These are phyloP conservation scores for Nebria brevicollis DNA, from an alignment of 2,888 invertebrate genomes.

Conservation along the genomic window DNA sequence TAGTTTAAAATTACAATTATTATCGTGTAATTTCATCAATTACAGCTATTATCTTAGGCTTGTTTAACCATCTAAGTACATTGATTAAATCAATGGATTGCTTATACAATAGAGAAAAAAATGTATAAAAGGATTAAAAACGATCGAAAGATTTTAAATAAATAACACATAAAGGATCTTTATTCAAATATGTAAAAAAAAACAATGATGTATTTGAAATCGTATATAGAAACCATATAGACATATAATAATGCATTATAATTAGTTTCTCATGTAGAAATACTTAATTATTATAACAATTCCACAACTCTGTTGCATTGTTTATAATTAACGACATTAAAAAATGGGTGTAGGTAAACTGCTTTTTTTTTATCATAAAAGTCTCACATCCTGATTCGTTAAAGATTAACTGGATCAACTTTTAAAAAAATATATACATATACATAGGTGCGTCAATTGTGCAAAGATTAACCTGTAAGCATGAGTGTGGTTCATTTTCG, in stretches of 20 bases:
- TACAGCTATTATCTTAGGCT: neutral
- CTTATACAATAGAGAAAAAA: neutral
- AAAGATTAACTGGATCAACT: conserved; percentile 24
- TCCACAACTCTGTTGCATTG: neutral
- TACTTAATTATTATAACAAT: neutral
- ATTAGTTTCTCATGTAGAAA: neutral
- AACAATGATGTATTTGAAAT: too few relatives aligned
- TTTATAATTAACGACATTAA: conserved; percentile 4
- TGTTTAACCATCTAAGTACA: neutral
- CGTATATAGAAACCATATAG: too few relatives aligned
- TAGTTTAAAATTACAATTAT: neutral
- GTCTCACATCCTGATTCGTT: conserved; percentile 2
- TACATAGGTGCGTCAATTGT: conserved; percentile 24
- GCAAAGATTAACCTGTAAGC: conserved; percentile 28
- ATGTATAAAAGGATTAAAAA: neutral
- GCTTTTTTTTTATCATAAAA: neutral
- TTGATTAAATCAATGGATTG: neutral
- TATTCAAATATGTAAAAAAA: too few relatives aligned
- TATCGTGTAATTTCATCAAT: neutral
- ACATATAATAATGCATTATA: neutral
- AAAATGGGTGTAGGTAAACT: conserved; percentile 17
- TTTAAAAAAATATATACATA: conserved; percentile 21
- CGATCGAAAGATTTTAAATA: neutral
- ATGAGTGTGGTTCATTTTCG: conserved; percentile 8
- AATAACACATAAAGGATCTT: too few relatives aligned